A percentile compares a stretch with the other conserved stretches of the same genome.
These are phyloP conservation scores for Melikaiella ostensackeni DNA, from an alignment of 2,888 invertebrate genomes.

Conservation along the genomic window DNA sequence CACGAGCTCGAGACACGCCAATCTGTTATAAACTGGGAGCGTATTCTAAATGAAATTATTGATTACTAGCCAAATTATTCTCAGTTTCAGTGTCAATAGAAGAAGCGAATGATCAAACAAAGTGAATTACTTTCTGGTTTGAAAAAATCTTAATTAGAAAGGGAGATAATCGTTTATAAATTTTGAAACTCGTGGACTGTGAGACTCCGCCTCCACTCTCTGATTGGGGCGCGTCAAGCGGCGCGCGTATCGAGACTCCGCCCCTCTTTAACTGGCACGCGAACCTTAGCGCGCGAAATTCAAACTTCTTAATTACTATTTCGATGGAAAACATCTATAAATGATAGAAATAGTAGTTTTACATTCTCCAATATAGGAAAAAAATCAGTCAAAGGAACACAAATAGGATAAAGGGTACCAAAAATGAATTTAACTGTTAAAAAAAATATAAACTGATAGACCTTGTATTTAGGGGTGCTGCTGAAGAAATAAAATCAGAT, in stretches of 20 bases:
- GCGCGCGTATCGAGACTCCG: not conserved
- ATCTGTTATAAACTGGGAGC: not conserved
- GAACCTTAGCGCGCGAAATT: not conserved
- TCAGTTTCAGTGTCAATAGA: conserved; percentile 19
- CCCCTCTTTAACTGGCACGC: not conserved
- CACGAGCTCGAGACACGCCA: conserved; percentile 49
- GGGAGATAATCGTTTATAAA: not conserved
- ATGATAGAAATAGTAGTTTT: not conserved
- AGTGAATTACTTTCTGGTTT: not conserved
- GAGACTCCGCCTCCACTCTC: not conserved
- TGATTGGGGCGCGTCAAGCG: not conserved
- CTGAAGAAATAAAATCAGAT: not conserved
- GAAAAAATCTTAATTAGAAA: not conserved
- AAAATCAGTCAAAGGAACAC: not conserved
- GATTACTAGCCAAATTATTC: not conserved
- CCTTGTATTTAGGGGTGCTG: not conserved
- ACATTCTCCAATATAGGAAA: not conserved
- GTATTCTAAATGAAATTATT: conserved; percentile 7
- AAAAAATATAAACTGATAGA: not conserved
- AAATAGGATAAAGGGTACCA: not conserved
- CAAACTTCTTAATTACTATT: not conserved
- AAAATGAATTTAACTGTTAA: no score
- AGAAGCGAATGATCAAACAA: not conserved
- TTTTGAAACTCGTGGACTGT: not conserved
- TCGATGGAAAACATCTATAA: not conserved